phyloP scores from a whole-genome alignment of 2,797 vertebrate species.

The Cirrhinus molitorella region DNA sequence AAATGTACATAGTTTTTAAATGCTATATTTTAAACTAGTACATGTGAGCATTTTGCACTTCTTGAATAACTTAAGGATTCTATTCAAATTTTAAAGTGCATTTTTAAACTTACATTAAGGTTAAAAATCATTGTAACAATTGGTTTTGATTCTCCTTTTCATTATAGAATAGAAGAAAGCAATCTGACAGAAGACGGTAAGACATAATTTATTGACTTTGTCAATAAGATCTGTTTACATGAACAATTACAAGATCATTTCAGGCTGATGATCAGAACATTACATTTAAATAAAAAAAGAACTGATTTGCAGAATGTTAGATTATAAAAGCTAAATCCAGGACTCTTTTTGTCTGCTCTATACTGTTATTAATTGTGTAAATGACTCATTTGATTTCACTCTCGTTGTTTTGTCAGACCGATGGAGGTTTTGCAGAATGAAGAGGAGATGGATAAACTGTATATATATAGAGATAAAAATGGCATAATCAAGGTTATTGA shows the following conservation, averaged over 20 bases:
- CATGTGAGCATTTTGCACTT: too few relatives aligned
- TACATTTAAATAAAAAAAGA: not conserved
- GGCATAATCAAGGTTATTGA: not conserved
- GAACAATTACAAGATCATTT: not conserved
- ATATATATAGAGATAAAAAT: not conserved
- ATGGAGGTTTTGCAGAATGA: not conserved
- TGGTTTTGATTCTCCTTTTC: too few relatives aligned
- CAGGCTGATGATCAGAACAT: not conserved
- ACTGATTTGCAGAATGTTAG: not conserved
- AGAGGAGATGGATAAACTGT: not conserved
- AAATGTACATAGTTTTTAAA: too few relatives aligned
- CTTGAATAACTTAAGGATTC: too few relatives aligned
- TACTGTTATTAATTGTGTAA: not conserved
- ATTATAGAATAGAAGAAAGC: too few relatives aligned
- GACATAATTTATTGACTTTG: not conserved
- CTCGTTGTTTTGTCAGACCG: not conserved
- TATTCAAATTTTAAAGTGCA: too few relatives aligned
- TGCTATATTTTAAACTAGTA: too few relatives aligned
- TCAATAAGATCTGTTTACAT: not conserved
- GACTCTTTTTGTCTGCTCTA: not conserved
- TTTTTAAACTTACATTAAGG: too few relatives aligned
- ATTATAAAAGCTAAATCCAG: not conserved
- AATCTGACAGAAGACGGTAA: too few relatives aligned
- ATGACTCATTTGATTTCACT: not conserved
- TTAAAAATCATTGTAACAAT: too few relatives aligned